A percentile compares a stretch with the other conserved stretches of the same genome.
phyloP scores from a whole-genome alignment of 2,888 invertebrate genomes.

The Macrosiphum euphorbiae region DNA sequence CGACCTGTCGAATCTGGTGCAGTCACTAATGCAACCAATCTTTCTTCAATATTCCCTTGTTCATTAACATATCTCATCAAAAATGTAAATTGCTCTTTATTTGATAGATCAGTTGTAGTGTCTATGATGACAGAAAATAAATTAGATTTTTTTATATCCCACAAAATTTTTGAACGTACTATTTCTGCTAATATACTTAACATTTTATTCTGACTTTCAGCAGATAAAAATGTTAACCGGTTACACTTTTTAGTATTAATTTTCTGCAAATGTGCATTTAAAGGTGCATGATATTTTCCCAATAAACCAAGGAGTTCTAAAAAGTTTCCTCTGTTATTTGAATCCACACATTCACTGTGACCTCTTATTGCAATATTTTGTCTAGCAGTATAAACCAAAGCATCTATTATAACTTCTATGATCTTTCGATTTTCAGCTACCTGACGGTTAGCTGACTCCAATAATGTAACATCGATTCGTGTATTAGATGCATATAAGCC shows the following conservation, averaged over 20 bases:
- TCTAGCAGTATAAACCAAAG: neutral
- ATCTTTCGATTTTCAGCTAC: constrained; percentile 14
- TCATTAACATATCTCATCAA: constrained; percentile 37
- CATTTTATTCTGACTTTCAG: constrained; percentile 30
- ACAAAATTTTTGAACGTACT: constrained; percentile 5
- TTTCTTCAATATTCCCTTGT: constrained; percentile 40
- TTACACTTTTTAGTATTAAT: constrained; percentile 32
- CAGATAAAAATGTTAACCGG: constrained; percentile 28
- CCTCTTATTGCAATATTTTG: constrained; percentile 63
- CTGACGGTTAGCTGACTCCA: neutral
- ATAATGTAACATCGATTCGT: constrained; percentile 11
- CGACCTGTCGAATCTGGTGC: neutral
- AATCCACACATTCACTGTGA: constrained; percentile 46
- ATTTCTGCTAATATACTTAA: constrained; percentile 12
- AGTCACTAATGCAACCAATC: constrained; percentile 33
- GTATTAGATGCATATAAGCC: constrained; percentile 6
- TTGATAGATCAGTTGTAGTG: constrained; percentile 52
- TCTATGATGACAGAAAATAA: constrained; percentile 46
- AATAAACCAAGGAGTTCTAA: constrained; percentile 62
- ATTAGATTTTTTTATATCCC: constrained; percentile 42
- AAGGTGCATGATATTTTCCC: constrained; percentile 65
- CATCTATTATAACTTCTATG: neutral
- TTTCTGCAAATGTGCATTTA: constrained; percentile 63
- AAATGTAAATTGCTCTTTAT: constrained; percentile 49
- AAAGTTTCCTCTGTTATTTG: constrained; percentile 63